Base-by-base conservation (phyloP, 2,888 invertebrate species). In the Fragum whitleyi region DNA sequence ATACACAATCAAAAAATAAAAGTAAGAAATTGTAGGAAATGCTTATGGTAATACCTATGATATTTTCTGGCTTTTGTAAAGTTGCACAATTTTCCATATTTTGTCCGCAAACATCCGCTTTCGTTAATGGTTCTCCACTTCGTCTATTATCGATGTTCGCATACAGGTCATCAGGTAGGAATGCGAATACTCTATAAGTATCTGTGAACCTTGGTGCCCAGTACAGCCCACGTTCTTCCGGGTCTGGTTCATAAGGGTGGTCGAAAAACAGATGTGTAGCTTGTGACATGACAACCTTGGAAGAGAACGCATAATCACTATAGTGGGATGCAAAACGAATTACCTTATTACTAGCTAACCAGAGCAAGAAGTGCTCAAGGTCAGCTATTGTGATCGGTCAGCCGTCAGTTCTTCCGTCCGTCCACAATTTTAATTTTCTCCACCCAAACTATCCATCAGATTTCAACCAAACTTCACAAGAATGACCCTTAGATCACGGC, bases 181-280 rank as follows among this genome's bases (percentile, higher is more conserved):
- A 91, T 9, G 86, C 77, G 68, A 92, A 92, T 1, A 89, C 83
- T 71, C 90, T 92, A 14, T 81, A 72, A 0, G 91, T 91, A 84
- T 91, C 90, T 7, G 90, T 89, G 76, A 87, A 93, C 19, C 92
- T 86, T 0, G 92, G 86, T 0, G 93, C 93, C 94, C 94, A 94
- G 79, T 91, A 91, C 26, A 92, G 76, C 1, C 94, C 94, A 28
- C 92, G 84, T 77, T 92, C 92, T 70, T 88, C 86, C 0, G 92
- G 92, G 74, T 92, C 91, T 0, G 91, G 91, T 70, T 92, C 92
- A 65, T 92, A 88, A 7, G 92, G 92, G 47, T 92, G 92, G 79
- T 92, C 92, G 69, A 92, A 89, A 74, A 92, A 92, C 6, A 91
- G 77, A 62, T 90, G 89, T 23, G 91, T 92, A 1, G 89, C 92